phyloP scores from a whole-genome alignment of 2,113 vertebrate species.

The Actinemys pallida region DNA sequence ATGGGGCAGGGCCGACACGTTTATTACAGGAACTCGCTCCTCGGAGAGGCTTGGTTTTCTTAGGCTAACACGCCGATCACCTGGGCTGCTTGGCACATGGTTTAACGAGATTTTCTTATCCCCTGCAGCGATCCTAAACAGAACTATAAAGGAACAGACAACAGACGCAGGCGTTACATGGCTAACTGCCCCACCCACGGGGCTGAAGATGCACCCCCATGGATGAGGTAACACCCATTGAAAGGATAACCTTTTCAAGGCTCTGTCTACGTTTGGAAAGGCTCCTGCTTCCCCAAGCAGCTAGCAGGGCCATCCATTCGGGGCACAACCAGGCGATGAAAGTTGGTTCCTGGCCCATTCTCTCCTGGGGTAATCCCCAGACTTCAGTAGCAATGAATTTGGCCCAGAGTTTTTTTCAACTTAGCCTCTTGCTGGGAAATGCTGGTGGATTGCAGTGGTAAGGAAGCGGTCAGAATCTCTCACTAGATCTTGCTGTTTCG shows the following conservation, averaged over 20 bases:
- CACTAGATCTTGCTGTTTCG: fast-evolving
- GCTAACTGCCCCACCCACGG: background rate
- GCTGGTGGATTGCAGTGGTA: fast-evolving
- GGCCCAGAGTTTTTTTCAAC: background rate
- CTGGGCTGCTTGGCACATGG: background rate
- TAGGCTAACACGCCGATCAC: background rate
- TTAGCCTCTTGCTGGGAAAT: background rate
- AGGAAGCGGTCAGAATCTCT: background rate
- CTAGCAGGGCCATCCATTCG: background rate
- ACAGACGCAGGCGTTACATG: background rate
- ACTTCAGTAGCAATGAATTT: background rate
- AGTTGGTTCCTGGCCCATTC: fast-evolving
- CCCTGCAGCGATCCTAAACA: background rate
- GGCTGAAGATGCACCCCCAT: background rate
- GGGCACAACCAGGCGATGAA: background rate
- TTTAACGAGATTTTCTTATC: background rate
- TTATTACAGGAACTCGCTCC: background rate
- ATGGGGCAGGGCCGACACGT: background rate
- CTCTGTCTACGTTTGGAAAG: background rate
- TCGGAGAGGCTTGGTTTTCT: background rate
- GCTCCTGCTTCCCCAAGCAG: background rate
- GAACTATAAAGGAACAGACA: background rate
- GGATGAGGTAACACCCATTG: background rate
- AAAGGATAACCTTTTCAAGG: background rate
- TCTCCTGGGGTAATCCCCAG: background rate